Evolutionary conservation across 30 jellyfish, hydroid and myxozoan genomes (phyloP), one percentile per base, ranked within the genome.

Genomic region (Phacellophora camtschatica): DNA sequence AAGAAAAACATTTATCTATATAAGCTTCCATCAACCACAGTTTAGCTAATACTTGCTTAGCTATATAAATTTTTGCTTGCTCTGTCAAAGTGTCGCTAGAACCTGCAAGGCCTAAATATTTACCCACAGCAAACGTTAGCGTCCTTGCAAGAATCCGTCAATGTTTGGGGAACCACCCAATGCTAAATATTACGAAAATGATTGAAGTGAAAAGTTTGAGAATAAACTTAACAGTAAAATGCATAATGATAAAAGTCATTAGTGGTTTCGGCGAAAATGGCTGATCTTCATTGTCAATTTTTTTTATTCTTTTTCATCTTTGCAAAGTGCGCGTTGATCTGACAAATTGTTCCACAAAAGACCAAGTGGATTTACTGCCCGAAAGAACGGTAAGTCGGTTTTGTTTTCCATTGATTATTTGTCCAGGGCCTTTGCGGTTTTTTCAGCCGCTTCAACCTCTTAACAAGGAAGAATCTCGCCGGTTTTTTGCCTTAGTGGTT

Each of bases 101-200:
- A 59, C 88, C 88, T 56, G 88, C 34, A 27, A 23, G 88, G 58
- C 88, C 74, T 76, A 76, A 76, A 76, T 76, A 76, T 76, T 76
- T 58, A 41, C 88, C 62, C 59, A 16, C 3, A 11, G 69, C 45
- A 49, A 76, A 65, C 70, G 35, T 29, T 20, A 8, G 20, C 55
- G 80, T 49, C 88, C 10, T 33, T 41, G 66, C 23, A 28, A 18
- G 22, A 28, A 67, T 19, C 36, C 74, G 74, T 67, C 43, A 0
- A 15, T 67, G 51, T 67, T 67, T 42, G 62, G 28, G 31, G 19
- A 67, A 39, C 81, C 16, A 3, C 20, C 61, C 3, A 46, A 46
- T 10, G 61, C 20, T 46, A 9, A 46, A 46, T 46, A 46, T 46
- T 46, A 28, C n/a, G 32, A 67, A 18, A 37, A 30, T 22, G 8